Percentiles rank a stretch among this genome's conserved stretches.
These are phyloP conservation scores for Steinernema khuongi DNA, from an alignment of 1,140 invertebrate genomes.

Conservation along the genomic window DNA sequence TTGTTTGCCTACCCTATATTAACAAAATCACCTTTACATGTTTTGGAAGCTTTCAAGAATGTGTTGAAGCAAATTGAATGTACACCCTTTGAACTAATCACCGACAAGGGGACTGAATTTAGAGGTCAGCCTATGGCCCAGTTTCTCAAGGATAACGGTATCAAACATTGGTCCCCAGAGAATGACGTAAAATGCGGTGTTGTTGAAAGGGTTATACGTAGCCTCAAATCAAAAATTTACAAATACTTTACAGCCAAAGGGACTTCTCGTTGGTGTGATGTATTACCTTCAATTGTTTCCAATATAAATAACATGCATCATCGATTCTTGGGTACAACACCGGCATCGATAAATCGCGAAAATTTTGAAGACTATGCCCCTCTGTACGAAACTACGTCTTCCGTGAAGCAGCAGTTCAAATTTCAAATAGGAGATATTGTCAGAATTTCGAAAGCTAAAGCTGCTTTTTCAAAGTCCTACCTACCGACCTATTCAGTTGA, in stretches of 20 bases:
- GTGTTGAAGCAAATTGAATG: not conserved
- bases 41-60: not conserved
- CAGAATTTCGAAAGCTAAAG: not conserved
- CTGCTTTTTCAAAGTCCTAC: not conserved
- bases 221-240: not conserved
- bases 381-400: not conserved
- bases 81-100: not conserved
- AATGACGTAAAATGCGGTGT: slow-evolving; percentile 11
- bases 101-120: not conserved
- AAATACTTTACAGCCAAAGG: slow-evolving; percentile 7
- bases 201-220: not conserved
- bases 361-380: not conserved
- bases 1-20: not conserved
- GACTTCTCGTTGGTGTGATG: not conserved
- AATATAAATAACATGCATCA: not conserved
- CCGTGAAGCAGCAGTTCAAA: not conserved
- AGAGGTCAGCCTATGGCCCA: not conserved
- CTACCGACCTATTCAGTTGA: not conserved
- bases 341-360: not conserved
- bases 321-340: not conserved
- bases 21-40: not conserved
- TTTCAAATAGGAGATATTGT: not conserved
- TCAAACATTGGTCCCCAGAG: not conserved
- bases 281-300: not conserved
- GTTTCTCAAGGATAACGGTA: not conserved